phyloP scores from a whole-genome alignment of 2,113 vertebrate species.

The Rhinichthys klamathensis region DNA sequence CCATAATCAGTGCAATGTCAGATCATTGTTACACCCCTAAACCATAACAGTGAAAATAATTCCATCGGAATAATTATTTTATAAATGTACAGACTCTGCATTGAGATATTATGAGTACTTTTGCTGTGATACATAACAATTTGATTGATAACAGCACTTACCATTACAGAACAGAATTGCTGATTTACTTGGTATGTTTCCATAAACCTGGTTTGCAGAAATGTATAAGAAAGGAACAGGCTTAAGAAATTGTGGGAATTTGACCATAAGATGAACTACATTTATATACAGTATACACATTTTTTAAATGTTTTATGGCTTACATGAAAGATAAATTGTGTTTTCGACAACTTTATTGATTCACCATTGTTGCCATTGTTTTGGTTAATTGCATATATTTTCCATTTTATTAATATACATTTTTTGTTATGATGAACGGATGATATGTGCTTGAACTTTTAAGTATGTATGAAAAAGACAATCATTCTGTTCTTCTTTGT shows the following conservation, averaged over 20 bases:
- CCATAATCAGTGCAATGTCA: neutral
- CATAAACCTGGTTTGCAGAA: conserved; percentile 7
- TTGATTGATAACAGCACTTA: neutral
- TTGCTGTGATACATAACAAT: neutral
- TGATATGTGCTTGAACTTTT: conserved; percentile 6
- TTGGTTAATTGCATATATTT: conserved; percentile 2
- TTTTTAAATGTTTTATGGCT: too few species aligned
- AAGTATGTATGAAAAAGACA: conserved; percentile 21
- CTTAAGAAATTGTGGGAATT: neutral
- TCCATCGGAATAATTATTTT: neutral
- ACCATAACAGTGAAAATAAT: neutral
- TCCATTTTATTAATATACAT: conserved; percentile 7
- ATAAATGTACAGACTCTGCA: neutral
- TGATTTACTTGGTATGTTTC: conserved; percentile 6
- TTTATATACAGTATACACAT: too few species aligned
- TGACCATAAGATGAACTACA: too few species aligned
- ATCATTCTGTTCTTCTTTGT: conserved; percentile 24
- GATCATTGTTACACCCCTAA: conserved; percentile 4
- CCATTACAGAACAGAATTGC: too few species aligned
- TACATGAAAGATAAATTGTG: neutral
- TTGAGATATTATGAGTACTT: neutral
- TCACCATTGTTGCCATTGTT: conserved; percentile 16
- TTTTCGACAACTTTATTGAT: neutral
- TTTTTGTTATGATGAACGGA: conserved; percentile 21
- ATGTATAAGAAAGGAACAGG: neutral